Percentiles rank a stretch among this genome's conserved stretches.
Evolutionary conservation across 2,113 vertebrate species (phyloP).

Genomic region (Dicentrarchus labrax): DNA sequence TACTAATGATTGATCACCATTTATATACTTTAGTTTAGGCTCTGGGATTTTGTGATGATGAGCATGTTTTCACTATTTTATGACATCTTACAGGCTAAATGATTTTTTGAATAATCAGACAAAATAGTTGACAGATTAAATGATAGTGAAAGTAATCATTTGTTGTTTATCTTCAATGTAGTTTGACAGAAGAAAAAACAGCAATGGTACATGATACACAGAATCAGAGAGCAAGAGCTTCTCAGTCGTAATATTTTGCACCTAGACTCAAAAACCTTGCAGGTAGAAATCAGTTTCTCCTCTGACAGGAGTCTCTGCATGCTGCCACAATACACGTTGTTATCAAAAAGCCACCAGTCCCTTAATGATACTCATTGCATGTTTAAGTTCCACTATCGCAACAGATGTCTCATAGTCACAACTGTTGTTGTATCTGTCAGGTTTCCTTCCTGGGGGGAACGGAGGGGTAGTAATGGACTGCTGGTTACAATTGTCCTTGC

Average conservation of each 20-base stretch:
- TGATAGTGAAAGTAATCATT: background rate
- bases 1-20: too few species aligned
- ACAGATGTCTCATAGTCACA: slow-evolving; percentile 38
- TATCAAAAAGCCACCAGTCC: slow-evolving; percentile 26
- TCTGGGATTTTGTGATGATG: background rate
- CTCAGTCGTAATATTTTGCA: background rate
- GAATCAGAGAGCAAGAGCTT: slow-evolving; percentile 7
- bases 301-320: background rate
- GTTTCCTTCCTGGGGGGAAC: slow-evolving; percentile 19
- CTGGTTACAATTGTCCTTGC: slow-evolving; percentile 51
- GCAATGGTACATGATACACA: background rate
- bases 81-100: background rate
- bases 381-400: slow-evolving; percentile 9
- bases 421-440: slow-evolving; percentile 20
- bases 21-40: background rate
- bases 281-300: slow-evolving; percentile 7
- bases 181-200: background rate
- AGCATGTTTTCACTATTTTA: background rate
- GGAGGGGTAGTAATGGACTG: slow-evolving; percentile 36
- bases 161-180: background rate
- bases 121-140: background rate
- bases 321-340: slow-evolving; percentile 4
- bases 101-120: background rate
- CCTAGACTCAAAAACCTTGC: background rate
- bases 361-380: slow-evolving; percentile 35